Evolutionary conservation across 2,888 invertebrate genomes (phyloP).

Genomic region (Bellardia pandia): DNA sequence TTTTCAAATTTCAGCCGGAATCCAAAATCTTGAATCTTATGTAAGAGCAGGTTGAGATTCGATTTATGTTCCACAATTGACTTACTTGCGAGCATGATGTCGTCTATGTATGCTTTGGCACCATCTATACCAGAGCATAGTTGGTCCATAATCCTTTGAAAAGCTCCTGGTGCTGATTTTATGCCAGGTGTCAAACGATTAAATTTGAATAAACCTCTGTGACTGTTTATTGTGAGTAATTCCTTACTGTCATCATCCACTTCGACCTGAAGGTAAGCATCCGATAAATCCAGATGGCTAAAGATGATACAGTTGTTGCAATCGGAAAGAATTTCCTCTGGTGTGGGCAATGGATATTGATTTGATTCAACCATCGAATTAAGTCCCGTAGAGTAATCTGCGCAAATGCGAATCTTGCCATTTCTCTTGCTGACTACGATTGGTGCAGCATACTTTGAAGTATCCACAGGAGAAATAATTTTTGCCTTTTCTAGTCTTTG

Average conservation of each 20-base stretch:
- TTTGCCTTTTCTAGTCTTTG: too few species aligned
- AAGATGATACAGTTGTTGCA: constrained; percentile 64
- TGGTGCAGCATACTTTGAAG: too few species aligned
- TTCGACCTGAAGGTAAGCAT: constrained; percentile 74
- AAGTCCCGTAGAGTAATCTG: too few species aligned
- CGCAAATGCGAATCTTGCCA: too few species aligned
- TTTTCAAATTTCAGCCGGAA: constrained; percentile 56
- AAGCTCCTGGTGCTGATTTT: constrained; percentile 73
- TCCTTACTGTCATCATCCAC: constrained; percentile 70
- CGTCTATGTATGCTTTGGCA: constrained; percentile 62
- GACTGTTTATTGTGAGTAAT: constrained; percentile 66
- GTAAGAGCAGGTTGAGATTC: constrained; percentile 25
- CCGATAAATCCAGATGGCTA: constrained; percentile 69
- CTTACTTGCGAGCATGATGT: constrained; percentile 66
- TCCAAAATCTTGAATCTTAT: constrained; percentile 33
- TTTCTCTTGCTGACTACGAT: too few species aligned
- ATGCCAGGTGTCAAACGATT: constrained; percentile 71
- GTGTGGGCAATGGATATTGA: constrained; percentile 57
- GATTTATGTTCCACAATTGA: constrained; percentile 36
- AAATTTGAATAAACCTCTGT: constrained; percentile 63
- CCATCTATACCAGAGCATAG: constrained; percentile 56
- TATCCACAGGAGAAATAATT: too few species aligned
- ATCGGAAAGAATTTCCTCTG: constrained; percentile 72
- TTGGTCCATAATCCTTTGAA: too few species aligned
- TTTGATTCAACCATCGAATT: too few species aligned